These are phyloP conservation scores for Fistularia tabacaria DNA, from an alignment of 2,797 vertebrate species.

Conservation along the genomic window DNA sequence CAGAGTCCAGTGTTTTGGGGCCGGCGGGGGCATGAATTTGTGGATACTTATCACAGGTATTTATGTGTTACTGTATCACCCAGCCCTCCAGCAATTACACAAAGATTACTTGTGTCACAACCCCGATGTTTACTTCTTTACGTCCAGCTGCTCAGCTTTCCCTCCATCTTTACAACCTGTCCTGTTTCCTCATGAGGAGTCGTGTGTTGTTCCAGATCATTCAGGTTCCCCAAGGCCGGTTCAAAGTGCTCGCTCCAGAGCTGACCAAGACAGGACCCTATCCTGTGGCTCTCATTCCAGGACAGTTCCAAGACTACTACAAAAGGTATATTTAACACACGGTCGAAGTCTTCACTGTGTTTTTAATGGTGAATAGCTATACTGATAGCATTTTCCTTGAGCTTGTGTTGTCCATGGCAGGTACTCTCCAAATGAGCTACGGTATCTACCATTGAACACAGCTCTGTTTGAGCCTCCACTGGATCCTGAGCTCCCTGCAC, in stretches of 20 bases:
- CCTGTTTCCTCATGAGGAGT: neutral
- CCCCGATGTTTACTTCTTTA: too few species aligned
- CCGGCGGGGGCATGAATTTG: too few species aligned
- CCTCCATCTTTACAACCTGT: too few species aligned
- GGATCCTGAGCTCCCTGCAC: constrained; percentile 91
- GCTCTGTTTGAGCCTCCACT: constrained; percentile 95
- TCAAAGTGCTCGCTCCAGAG: constrained; percentile 90
- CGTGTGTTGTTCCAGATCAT: constrained; percentile 80
- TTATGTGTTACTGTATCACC: too few species aligned
- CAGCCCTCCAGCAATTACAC: too few species aligned
- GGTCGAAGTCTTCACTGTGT: neutral
- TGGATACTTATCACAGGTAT: too few species aligned
- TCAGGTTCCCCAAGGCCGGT: constrained; percentile 96
- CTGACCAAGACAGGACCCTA: constrained; percentile 91
- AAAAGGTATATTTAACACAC: constrained; percentile 80
- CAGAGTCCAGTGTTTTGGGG: too few species aligned
- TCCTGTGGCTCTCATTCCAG: constrained; percentile 96
- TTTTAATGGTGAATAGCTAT: too few species aligned
- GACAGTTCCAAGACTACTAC: constrained; percentile 98
- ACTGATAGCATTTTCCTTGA: neutral
- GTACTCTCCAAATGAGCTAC: constrained; percentile 95
- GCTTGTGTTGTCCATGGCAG: constrained; percentile 56
- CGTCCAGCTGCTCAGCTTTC: too few species aligned
- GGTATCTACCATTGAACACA: constrained; percentile 93
- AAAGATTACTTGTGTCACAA: too few species aligned